These are phyloP conservation scores for Euleptes europaea DNA, from an alignment of 2,113 vertebrate species.

Conservation along the genomic window DNA sequence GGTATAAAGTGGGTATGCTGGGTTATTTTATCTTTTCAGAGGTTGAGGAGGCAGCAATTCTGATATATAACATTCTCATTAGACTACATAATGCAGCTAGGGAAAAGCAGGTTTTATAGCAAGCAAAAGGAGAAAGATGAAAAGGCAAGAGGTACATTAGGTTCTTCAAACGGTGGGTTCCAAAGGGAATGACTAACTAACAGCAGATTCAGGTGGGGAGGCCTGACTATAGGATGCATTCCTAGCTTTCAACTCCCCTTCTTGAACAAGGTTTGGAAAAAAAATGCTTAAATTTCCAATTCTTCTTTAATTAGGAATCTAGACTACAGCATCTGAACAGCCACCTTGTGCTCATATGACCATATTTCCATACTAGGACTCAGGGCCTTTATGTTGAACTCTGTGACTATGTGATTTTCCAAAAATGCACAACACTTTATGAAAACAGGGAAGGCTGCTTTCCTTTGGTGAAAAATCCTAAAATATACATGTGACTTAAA, in stretches of 20 bases:
- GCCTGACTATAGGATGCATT: background rate
- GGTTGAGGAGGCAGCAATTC: background rate
- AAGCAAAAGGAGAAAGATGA: background rate
- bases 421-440: background rate
- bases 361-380: background rate
- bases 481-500: background rate
- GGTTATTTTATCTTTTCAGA: conserved; percentile 18
- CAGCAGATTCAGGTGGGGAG: background rate
- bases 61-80: background rate
- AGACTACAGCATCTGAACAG: background rate
- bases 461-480: background rate
- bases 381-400: background rate
- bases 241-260: background rate
- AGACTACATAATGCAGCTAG: background rate
- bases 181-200: background rate
- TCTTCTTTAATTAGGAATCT: background rate
- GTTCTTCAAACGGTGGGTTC: background rate
- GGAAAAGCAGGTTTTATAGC: background rate
- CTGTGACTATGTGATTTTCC: no score
- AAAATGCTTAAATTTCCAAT: background rate
- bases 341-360: background rate
- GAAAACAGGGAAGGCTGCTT: background rate
- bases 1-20: background rate
- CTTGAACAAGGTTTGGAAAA: background rate
- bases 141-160: background rate